phyloP scores from a whole-genome alignment of 2,113 vertebrate genomes.

The Scortum barcoo region DNA sequence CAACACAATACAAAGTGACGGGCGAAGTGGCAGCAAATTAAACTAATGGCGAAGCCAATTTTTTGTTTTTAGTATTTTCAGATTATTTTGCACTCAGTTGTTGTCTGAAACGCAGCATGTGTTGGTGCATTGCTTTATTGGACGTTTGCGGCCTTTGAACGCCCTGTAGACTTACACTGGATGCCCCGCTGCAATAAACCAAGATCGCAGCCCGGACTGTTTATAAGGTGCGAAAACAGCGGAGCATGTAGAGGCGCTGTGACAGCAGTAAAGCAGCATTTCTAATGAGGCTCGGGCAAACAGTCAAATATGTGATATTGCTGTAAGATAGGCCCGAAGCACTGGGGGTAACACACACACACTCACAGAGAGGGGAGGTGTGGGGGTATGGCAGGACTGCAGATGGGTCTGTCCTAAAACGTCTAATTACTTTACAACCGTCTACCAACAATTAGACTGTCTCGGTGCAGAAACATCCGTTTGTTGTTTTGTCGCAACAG shows the following conservation, averaged over 20 bases:
- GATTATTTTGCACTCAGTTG: neutral
- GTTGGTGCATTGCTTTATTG: neutral
- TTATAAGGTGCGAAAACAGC: conserved; percentile 93
- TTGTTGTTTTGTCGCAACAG: conserved; percentile 86
- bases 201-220: conserved; percentile 90
- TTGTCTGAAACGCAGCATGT: neutral
- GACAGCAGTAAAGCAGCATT: conserved; percentile 48
- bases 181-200: conserved; percentile 88
- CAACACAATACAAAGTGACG: neutral
- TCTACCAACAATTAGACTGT: conserved; percentile 91
- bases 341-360: conserved; percentile 5
- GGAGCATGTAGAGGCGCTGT: conserved; percentile 49
- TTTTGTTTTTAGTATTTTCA: neutral
- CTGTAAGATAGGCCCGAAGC: conserved; percentile 6
- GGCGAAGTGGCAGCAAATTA: neutral
- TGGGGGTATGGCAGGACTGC: conserved; percentile 46
- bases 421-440: conserved; percentile 97
- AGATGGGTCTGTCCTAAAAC: conserved; percentile 92
- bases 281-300: conserved; percentile 21
- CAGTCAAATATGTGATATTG: conserved; percentile 43
- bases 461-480: conserved; percentile 89
- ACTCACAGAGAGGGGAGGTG: conserved; percentile 64
- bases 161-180: conserved; percentile 78
- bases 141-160: conserved; percentile 28
- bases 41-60: neutral